Conservation (phyloP, 2,113 vertebrate genomes). For the Melozone crissalis region DNA sequence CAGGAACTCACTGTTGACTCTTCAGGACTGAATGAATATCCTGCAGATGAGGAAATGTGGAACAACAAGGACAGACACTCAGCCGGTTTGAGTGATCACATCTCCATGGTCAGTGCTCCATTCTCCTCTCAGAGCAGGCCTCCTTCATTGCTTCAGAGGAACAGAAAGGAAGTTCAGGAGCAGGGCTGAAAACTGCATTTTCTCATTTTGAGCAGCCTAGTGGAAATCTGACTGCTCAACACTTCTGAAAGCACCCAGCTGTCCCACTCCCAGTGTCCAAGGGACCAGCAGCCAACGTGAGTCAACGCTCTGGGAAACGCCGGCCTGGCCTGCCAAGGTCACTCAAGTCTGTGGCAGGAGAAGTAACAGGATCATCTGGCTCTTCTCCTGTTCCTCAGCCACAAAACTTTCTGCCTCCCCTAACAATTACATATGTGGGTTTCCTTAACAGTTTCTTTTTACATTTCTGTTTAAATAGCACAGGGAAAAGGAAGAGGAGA, state of each 20-base stretch:
- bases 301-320: background rate
- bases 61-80: background rate
- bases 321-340: slow-evolving; percentile 20
- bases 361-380: slow-evolving; percentile 48
- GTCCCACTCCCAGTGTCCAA: background rate
- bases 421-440: slow-evolving; percentile 63
- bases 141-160: background rate
- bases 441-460: slow-evolving; percentile 72
- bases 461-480: slow-evolving; percentile 72
- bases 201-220: background rate
- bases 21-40: slow-evolving; percentile 23
- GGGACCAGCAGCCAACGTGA: background rate
- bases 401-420: slow-evolving; percentile 47
- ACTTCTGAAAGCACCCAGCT: background rate
- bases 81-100: background rate
- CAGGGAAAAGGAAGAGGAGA: slow-evolving; percentile 66
- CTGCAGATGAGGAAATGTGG: slow-evolving; percentile 19
- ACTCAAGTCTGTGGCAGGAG: slow-evolving; percentile 37
- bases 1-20: slow-evolving; percentile 51
- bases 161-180: background rate
- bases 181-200: background rate
- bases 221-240: slow-evolving; percentile 20
- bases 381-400: slow-evolving; percentile 45
- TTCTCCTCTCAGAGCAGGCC: background rate
- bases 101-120: rapidly evolving